phyloP scores from a whole-genome alignment of 2,797 vertebrate genomes.

The Enteromius unitaeniatus region DNA sequence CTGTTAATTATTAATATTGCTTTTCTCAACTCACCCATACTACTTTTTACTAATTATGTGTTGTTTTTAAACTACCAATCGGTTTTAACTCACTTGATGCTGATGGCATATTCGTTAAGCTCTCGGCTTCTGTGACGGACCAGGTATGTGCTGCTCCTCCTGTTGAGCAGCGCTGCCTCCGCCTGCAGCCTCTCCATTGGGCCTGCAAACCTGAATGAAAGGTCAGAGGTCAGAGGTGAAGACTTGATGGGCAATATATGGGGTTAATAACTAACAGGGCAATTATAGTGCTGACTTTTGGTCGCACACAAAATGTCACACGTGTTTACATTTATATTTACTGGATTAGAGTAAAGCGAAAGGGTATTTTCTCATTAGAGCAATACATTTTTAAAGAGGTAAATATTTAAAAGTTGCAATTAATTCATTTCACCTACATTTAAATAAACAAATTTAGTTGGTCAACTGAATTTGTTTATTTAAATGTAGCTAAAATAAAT shows the following conservation, averaged over 20 bases:
- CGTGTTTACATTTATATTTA: not conserved
- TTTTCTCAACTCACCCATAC: not conserved
- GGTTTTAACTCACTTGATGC: slow-evolving; percentile 90
- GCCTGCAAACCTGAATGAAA: slow-evolving; percentile 88
- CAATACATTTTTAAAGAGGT: not conserved
- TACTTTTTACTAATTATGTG: not conserved
- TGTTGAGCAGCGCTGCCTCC: slow-evolving; percentile 89
- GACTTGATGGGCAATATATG: not conserved
- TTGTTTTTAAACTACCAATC: not conserved
- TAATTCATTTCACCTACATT: too few relatives aligned
- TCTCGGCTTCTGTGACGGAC: slow-evolving; percentile 94
- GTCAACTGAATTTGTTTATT: too few relatives aligned
- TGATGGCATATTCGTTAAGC: slow-evolving; percentile 94
- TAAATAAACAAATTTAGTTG: too few relatives aligned
- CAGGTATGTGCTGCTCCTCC: slow-evolving; percentile 94
- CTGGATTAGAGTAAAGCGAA: not conserved
- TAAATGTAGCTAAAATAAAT: too few relatives aligned
- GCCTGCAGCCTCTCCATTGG: slow-evolving; percentile 93
- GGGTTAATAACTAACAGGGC: not conserved
- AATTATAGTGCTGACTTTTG: not conserved
- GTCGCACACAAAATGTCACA: not conserved
- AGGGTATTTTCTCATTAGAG: not conserved
- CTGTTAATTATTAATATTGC: not conserved
- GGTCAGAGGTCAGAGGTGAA: slow-evolving; percentile 28
- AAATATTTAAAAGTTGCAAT: too few relatives aligned